Evolutionary conservation across 2,797 vertebrate genomes (phyloP), one percentile per base, ranked within the genome.

Genomic region (Thripadectes ignobilis): DNA sequence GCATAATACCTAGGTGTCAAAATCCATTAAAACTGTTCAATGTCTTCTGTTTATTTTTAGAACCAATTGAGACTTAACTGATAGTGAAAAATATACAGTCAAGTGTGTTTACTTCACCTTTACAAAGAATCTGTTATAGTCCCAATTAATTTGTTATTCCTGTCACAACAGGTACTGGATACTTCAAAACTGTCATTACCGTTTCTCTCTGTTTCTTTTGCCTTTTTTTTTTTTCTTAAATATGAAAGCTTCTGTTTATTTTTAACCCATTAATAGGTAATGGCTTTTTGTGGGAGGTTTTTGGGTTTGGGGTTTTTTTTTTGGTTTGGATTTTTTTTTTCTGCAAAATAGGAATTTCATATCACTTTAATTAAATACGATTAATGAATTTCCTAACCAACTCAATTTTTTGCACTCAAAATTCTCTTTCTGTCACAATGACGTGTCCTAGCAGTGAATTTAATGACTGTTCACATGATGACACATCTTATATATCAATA

Each of bases 71-170:
- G 99, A 99, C 98, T 99, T 99, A 99, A 99, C 99, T 99, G 99
- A 99, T 99, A 98, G 99, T 99, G 99, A 99, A 99, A 99, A 99
- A 99, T 99, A 99, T 98, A 99, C 99, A 99, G 98, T 99, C 99
- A 99, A 98, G 98, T 99, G 99, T 99, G 99, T 99, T 99, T 99
- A 99, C 99, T 98, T 99, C 99, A 99, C 99, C 99, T 99, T 99
- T 99, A 98, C 98, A 99, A 98, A 98, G 98, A 99, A 99, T 98
- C 98, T 98, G 99, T 99, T 99, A 99, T 98, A 98, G 98, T 99
- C 98, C 99, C 99, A 99, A 99, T 99, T 99, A 99, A 99, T 99
- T 99, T 99, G 99, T 99, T 99, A 99, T 99, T 99, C 99, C 98
- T 99, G 99, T 99, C 99, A 99, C 99, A 99, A 98, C 98, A 99